A percentile compares a stretch with the other conserved stretches of the same genome.
Evolutionary conservation across 2,113 vertebrate genomes (phyloP).

Genomic region (Bos javanicus): DNA sequence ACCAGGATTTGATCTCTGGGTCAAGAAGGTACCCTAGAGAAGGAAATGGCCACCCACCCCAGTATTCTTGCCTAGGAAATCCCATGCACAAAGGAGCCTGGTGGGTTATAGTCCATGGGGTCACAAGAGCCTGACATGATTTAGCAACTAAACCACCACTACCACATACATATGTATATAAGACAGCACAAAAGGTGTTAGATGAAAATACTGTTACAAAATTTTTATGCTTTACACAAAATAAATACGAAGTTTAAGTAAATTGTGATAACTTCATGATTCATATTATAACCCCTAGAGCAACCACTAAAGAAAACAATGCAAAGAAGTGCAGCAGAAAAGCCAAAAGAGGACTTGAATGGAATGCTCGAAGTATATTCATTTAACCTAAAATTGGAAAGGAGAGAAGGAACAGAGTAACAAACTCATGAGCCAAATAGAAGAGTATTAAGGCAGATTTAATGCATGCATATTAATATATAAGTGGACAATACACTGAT

Average conservation of each 20-base stretch:
- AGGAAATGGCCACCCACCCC: background rate
- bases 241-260: background rate
- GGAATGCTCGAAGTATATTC: background rate
- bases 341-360: background rate
- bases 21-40: background rate
- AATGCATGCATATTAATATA: background rate
- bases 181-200: background rate
- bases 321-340: background rate
- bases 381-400: background rate
- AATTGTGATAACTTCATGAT: background rate
- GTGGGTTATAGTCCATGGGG: background rate
- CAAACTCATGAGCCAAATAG: background rate
- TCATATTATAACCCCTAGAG: background rate
- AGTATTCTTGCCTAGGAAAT: background rate
- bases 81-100: background rate
- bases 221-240: background rate
- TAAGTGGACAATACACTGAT: background rate
- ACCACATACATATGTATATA: background rate
- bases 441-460: background rate
- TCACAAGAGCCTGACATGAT: rapidly evolving
- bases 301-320: background rate
- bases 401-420: background rate
- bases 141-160: background rate
- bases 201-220: background rate
- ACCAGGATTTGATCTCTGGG: background rate